phyloP scores from a whole-genome alignment of 2,113 vertebrate species.

The Tricholaema leucomelas region DNA sequence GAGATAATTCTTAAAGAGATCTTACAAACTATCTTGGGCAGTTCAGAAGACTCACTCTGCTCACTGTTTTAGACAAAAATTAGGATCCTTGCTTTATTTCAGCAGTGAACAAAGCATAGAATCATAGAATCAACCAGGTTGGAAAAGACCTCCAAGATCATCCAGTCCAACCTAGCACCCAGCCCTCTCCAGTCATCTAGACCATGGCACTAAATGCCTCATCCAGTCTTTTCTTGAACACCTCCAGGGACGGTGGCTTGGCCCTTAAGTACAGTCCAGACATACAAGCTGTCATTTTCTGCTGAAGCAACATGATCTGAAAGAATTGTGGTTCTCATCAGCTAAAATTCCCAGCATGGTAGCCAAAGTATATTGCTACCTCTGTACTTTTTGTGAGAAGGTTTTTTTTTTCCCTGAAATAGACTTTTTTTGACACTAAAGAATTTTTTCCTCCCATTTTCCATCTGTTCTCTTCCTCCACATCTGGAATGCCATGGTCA shows the following conservation, averaged over 20 bases:
- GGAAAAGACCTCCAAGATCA: too few species aligned
- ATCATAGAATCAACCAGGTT: too few species aligned
- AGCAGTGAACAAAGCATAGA: neutral
- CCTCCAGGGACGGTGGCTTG: too few species aligned
- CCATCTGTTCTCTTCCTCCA: neutral
- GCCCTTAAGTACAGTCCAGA: neutral
- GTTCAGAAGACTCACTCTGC: neutral
- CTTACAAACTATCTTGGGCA: neutral
- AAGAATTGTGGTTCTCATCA: constrained; percentile 22
- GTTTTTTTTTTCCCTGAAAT: neutral
- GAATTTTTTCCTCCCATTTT: neutral
- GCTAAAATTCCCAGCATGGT: neutral
- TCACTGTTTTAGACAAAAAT: neutral
- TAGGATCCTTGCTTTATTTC: neutral
- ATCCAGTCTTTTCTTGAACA: too few species aligned
- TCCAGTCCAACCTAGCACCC: too few species aligned
- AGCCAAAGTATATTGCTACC: neutral
- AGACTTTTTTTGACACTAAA: neutral
- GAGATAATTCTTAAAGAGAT: neutral
- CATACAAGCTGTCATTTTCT: neutral
- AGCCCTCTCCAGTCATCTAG: too few species aligned
- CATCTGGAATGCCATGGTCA: constrained; percentile 51
- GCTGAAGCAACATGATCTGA: neutral
- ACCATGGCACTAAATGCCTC: too few species aligned
- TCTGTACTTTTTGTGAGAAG: neutral